Percentiles rank a stretch among this genome's conserved stretches.
phyloP scores from a whole-genome alignment of 2,113 vertebrate genomes.

The Ranitomeya variabilis region DNA sequence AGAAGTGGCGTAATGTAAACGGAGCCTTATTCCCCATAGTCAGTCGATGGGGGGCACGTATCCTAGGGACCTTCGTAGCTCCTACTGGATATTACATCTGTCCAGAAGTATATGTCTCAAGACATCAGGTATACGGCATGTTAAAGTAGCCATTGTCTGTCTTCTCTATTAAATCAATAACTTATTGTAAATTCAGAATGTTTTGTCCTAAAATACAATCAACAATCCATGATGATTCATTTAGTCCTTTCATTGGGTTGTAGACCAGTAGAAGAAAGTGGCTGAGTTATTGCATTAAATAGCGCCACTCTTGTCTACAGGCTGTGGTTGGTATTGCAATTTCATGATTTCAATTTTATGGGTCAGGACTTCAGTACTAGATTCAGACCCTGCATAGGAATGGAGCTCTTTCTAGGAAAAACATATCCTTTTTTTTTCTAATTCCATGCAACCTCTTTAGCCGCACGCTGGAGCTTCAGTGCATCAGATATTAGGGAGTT shows the following conservation, averaged over 20 bases:
- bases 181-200: not conserved
- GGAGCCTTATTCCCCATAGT: no score
- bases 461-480: not conserved
- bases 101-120: not conserved
- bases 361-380: not conserved
- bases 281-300: not conserved
- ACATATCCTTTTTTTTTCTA: not conserved
- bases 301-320: not conserved
- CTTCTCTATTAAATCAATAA: not conserved
- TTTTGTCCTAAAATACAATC: not conserved
- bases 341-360: no score
- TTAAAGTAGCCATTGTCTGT: not conserved
- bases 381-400: not conserved
- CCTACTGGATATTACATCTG: not conserved
- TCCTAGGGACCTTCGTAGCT: not conserved
- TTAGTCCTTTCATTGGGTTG: not conserved
- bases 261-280: not conserved
- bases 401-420: not conserved
- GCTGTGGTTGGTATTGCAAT: not conserved
- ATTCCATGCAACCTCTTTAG: not conserved
- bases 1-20: no score
- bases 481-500: not conserved
- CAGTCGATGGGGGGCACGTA: not conserved
- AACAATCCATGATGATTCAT: not conserved
- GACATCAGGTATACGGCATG: not conserved